Evolutionary conservation across 2,888 invertebrate species (phyloP).

Genomic region (Agonopterix arenella): DNA sequence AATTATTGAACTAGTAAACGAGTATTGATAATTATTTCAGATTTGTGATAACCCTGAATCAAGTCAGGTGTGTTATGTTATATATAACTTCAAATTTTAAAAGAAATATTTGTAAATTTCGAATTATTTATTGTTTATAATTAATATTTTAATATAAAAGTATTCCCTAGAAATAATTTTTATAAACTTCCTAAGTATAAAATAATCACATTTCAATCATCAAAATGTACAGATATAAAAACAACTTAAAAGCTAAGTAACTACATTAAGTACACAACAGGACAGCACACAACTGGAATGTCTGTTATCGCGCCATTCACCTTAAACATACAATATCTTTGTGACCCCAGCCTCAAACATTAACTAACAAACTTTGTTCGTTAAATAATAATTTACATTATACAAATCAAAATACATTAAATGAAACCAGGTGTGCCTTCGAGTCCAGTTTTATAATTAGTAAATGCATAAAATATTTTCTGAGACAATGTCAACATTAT

Average conservation of each 20-base stretch:
- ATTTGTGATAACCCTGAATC: no score
- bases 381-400: not conserved
- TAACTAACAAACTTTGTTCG: not conserved
- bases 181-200: slow-evolving; percentile 26
- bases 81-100: not conserved
- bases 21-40: no score
- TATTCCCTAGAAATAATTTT: slow-evolving; percentile 40
- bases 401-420: not conserved
- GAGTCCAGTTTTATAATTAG: slow-evolving; percentile 45
- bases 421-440: slow-evolving; percentile 48
- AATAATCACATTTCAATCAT: slow-evolving; percentile 50
- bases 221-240: slow-evolving; percentile 69
- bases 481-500: no score
- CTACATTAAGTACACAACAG: slow-evolving; percentile 65
- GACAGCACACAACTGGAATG: slow-evolving; percentile 72
- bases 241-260: slow-evolving; percentile 28
- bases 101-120: slow-evolving; percentile 22
- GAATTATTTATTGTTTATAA: slow-evolving; percentile 53
- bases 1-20: no score
- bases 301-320: slow-evolving; percentile 34
- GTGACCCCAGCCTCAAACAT: slow-evolving; percentile 20
- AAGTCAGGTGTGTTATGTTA: no score
- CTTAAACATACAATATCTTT: slow-evolving; percentile 22
- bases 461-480: slow-evolving; percentile 43
- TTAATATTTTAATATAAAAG: slow-evolving; percentile 51